Base-by-base conservation (phyloP, 2,797 vertebrate genomes). In the Staurois parvus region DNA sequence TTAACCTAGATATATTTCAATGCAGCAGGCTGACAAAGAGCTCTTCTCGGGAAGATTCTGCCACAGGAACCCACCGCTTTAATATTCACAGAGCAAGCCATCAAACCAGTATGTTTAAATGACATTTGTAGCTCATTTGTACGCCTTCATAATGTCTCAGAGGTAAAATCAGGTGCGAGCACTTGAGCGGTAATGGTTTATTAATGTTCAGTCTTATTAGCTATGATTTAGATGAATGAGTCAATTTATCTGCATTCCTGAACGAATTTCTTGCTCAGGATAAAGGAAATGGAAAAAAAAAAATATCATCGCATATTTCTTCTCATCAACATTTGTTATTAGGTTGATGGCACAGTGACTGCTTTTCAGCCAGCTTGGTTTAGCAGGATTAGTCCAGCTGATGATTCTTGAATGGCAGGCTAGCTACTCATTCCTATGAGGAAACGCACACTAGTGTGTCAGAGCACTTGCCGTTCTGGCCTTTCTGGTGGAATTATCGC, bases 151-250 rank as follows among this genome's bases (percentile, higher is more conserved):
- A 24, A 24, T n/a, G 66, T 52, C 79, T 81, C 68, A 17, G 66
- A 11, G 48, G 68, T 81, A 81, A 59, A 72, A 28, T 81, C 79
- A 72, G 79, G 79, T 72, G 24, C 19, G n/a, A 32, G 52, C 48
- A 37, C 26, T 40, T 59, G 67, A 37, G 79, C 26, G 29, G 30
- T 81, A 81, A 81, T 62, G 68, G 34, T 69, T 81, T 81, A 81
- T 81, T 72, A 62, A 72, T 72, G 79, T 56, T 30, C 48, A 56
- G 56, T 59, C 48, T 52, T 80, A 80, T 72, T 72, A 80, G 79
- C 68, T 81, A 72, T 34, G 67, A 70, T 72, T 59, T 72, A 79
- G 77, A 26, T 70, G 67, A 80, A 70, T 72, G 67, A 52, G 66
- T 48, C 26, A 9, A 64, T 64, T 8, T 64, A 26, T 5, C 24